Conservation (phyloP, 2,113 vertebrate genomes). For the Chionomys nivalis region DNA sequence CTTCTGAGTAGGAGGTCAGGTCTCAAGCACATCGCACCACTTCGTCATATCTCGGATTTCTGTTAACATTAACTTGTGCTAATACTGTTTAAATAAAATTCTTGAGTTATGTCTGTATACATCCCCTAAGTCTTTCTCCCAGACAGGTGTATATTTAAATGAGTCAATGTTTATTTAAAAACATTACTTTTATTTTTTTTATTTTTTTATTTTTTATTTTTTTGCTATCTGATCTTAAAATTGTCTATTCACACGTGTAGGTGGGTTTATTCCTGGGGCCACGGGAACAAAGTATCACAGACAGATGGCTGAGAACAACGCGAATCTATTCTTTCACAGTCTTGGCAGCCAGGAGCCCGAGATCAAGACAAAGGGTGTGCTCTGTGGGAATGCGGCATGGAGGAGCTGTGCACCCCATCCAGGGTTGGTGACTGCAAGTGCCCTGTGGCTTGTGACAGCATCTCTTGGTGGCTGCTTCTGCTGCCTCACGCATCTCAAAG, state of each 20-base stretch:
- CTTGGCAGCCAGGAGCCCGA: not conserved
- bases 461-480: fast-evolving
- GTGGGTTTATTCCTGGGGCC: too few relatives aligned
- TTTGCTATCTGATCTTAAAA: not conserved
- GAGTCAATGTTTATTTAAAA: not conserved
- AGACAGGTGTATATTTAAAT: slow-evolving; percentile 48
- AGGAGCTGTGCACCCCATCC: not conserved
- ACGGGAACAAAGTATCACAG: not conserved
- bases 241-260: too few relatives aligned
- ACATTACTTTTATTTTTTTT: not conserved
- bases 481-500: not conserved
- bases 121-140: slow-evolving; percentile 25
- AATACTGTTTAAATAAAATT: not conserved
- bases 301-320: not conserved
- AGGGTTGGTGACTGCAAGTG: too few relatives aligned
- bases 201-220: not conserved
- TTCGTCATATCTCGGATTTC: not conserved
- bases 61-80: not conserved
- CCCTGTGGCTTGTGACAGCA: too few relatives aligned
- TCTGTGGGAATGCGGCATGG: fast-evolving
- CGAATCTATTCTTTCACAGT: fast-evolving
- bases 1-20: not conserved
- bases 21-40: fast-evolving
- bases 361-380: not conserved
- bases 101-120: not conserved